Evolutionary conservation across 2,797 vertebrate genomes (phyloP).

Genomic region (Cirrhinus molitorella): DNA sequence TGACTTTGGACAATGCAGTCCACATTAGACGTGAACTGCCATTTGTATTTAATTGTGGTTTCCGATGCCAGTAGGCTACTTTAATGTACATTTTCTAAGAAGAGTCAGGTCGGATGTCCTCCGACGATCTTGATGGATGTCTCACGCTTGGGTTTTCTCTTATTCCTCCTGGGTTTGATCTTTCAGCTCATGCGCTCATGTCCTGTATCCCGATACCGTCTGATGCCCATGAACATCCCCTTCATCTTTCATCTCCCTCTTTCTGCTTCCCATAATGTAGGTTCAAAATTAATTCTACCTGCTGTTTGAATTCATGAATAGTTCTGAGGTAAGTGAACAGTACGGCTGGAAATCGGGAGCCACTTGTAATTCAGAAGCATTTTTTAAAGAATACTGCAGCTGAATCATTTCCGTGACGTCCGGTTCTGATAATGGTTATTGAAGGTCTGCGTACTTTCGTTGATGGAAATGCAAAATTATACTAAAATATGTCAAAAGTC

Average conservation of each 20-base stretch:
- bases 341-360: constrained; percentile 52
- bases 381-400: background rate
- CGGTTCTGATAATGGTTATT: background rate
- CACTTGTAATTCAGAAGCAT: constrained; percentile 9
- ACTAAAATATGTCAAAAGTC: background rate
- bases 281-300: constrained; percentile 21
- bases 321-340: constrained; percentile 45
- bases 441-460: background rate
- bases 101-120: background rate
- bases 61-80: background rate
- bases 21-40: background rate
- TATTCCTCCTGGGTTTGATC: background rate
- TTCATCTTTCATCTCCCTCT: constrained; percentile 6
- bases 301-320: constrained; percentile 12
- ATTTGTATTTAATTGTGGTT: background rate
- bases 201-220: background rate
- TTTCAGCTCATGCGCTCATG: constrained; percentile 1
- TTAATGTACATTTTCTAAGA: background rate
- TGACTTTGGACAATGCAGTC: constrained; percentile 31
- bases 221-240: background rate
- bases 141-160: background rate
- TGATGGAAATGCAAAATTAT: background rate
- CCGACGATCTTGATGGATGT: constrained; percentile 3
- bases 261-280: constrained; percentile 2
- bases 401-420: background rate